Evolutionary conservation across 1,140 invertebrate genomes (phyloP).

Genomic region (Homarus americanus): DNA sequence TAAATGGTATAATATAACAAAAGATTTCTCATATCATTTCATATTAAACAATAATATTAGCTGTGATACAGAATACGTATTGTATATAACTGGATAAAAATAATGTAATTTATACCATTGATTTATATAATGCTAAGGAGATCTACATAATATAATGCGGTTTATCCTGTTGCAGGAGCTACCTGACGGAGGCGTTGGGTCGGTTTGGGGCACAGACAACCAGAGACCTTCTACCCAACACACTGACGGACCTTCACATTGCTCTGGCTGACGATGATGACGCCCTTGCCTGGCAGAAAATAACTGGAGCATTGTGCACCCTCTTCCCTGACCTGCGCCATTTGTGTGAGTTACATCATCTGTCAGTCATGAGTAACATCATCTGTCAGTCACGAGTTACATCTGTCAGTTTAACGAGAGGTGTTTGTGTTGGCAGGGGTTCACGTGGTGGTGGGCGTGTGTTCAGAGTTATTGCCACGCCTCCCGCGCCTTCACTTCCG

Average conservation of each 20-base stretch:
- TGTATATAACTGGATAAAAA: too few species aligned
- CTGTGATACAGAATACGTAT: too few species aligned
- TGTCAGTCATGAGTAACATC: neutral
- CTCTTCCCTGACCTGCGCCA: neutral
- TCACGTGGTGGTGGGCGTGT: slow-evolving; percentile 12
- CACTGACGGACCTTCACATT: neutral
- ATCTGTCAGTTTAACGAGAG: neutral
- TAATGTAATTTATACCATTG: too few species aligned
- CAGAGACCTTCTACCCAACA: neutral
- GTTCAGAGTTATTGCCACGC: neutral
- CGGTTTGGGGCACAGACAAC: neutral
- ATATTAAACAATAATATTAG: too few species aligned
- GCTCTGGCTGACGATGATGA: slow-evolving; percentile 1
- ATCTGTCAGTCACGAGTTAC: neutral
- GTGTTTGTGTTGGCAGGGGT: slow-evolving; percentile 20
- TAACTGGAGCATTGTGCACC: neutral
- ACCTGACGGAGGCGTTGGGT: slow-evolving; percentile 5
- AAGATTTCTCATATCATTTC: too few species aligned
- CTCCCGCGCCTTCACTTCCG: neutral
- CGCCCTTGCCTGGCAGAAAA: neutral
- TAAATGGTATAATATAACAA: too few species aligned
- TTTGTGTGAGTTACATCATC: slow-evolving; percentile 2
- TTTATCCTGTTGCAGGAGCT: neutral
- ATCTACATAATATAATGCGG: too few species aligned
- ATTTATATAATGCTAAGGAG: too few species aligned